Evolutionary conservation across 1,140 invertebrate species (phyloP).

Genomic region (Whitmania pigra): DNA sequence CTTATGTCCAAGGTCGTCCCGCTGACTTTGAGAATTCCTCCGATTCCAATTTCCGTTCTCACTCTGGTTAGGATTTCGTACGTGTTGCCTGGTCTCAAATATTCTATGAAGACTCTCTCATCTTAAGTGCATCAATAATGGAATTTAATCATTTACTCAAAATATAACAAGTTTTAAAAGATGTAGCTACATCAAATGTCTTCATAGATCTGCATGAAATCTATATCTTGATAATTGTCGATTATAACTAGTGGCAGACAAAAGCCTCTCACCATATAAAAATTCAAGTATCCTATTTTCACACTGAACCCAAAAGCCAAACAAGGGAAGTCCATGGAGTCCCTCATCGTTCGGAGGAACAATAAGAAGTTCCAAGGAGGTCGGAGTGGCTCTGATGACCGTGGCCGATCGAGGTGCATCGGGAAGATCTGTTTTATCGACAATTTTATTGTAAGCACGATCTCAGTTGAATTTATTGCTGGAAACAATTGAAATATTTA

Average conservation of each 20-base stretch:
- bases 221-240: background rate
- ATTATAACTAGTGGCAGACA: background rate
- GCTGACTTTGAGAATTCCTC: background rate
- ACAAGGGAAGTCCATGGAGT: constrained; percentile 54
- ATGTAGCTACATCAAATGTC: background rate
- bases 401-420: constrained; percentile 20
- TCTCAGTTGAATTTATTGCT: background rate
- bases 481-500: background rate
- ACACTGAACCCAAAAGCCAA: constrained; percentile 60
- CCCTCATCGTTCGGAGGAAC: constrained; percentile 56
- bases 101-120: constrained; percentile 48
- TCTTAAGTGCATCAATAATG: background rate
- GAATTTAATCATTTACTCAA: too few species aligned
- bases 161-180: background rate
- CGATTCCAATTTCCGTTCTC: constrained; percentile 62
- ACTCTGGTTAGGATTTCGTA: constrained; percentile 76
- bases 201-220: background rate
- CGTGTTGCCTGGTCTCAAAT: constrained; percentile 58
- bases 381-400: constrained; percentile 47
- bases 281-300: constrained; percentile 46
- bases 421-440: constrained; percentile 2
- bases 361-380: constrained; percentile 66
- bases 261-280: constrained; percentile 10
- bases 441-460: background rate
- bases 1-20: constrained; percentile 3